Conservation (phyloP, 1,140 invertebrate species). For the Dinoponera quadriceps region DNA sequence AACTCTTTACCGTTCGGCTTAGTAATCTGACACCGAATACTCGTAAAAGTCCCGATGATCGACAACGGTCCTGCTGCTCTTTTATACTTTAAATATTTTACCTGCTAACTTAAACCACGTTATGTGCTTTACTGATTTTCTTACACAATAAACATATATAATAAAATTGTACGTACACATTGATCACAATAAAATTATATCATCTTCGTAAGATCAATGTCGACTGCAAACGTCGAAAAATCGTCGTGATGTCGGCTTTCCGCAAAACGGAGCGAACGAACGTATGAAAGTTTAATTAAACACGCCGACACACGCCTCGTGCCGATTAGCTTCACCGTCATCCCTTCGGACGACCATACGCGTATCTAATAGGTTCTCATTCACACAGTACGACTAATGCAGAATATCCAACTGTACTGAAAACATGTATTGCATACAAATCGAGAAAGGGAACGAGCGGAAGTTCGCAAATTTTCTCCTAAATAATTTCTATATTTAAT, state of each 20-base stretch:
- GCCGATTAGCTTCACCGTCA: not conserved
- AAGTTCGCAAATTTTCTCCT: not conserved
- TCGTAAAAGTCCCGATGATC: no score
- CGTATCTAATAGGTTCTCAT: conserved; percentile 32
- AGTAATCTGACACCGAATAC: no score
- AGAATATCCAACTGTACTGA: not conserved
- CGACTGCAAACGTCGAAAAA: no score
- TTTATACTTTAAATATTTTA: no score
- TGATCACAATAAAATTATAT: no score
- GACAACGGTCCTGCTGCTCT: no score
- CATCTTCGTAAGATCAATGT: no score
- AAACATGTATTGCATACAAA: not conserved
- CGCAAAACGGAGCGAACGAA: not conserved
- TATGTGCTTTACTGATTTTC: no score
- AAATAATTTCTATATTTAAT: conserved; percentile 10
- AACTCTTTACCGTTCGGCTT: no score
- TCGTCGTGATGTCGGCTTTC: conserved; percentile 8
- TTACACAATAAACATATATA: no score
- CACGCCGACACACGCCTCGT: conserved; percentile 7
- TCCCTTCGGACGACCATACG: not conserved
- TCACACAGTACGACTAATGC: conserved; percentile 6
- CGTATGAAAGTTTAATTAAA: conserved; percentile 19
- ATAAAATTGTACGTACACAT: no score
- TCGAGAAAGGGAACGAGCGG: not conserved
- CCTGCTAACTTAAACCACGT: no score